Conservation (phyloP, 2,888 invertebrate species). For the Bombyx huttoni region DNA sequence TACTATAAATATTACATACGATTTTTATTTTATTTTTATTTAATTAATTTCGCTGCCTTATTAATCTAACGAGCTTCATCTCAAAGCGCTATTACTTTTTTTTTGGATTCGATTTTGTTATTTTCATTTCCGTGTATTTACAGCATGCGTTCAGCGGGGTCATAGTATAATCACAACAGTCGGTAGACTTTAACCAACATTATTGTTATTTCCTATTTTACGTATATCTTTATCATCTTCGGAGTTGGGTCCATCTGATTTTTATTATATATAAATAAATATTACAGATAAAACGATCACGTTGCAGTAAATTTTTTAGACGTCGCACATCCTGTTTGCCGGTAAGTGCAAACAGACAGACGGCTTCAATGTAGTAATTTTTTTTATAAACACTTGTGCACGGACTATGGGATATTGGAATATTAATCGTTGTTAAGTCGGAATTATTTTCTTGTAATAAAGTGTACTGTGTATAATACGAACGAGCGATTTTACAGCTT, state of each 20-base stretch:
- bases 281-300: constrained; percentile 59
- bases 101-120: constrained; percentile 26
- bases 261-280: constrained; percentile 11
- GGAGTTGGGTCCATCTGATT: no score
- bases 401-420: not conserved
- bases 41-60: constrained; percentile 18
- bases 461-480: no score
- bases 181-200: constrained; percentile 5
- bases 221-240: no score
- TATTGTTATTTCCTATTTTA: constrained; percentile 6
- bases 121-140: constrained; percentile 17
- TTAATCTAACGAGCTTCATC: constrained; percentile 33
- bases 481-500: no score
- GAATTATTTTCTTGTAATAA: no score
- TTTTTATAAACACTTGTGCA: not conserved
- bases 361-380: not conserved
- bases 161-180: constrained; percentile 21
- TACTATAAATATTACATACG: constrained; percentile 6
- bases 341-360: constrained; percentile 53
- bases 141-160: constrained; percentile 38
- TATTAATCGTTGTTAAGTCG: no score
- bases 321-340: constrained; percentile 47
- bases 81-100: constrained; percentile 25
- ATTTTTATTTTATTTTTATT: constrained; percentile 15
- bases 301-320: constrained; percentile 61